Conservation (phyloP, 2,113 vertebrate species). For the Sapayoa aenigma region DNA sequence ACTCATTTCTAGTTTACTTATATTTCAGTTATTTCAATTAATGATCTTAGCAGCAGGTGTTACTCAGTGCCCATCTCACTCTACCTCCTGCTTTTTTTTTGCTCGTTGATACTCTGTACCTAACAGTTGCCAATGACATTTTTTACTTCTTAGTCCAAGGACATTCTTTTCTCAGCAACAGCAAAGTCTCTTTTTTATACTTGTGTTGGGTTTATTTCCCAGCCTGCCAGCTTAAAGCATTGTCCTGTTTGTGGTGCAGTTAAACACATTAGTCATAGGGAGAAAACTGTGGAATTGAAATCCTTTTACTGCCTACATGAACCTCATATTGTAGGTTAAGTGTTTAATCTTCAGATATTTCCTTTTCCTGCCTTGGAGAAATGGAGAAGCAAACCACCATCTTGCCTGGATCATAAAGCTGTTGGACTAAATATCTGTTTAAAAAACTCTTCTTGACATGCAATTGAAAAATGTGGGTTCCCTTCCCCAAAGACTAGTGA, state of each 20-base stretch:
- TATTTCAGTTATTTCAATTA: not conserved
- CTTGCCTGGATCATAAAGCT: not conserved
- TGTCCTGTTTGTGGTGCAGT: not conserved
- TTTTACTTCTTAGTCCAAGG: not conserved
- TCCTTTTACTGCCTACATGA: not conserved
- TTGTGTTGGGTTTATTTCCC: not conserved
- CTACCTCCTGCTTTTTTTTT: not conserved
- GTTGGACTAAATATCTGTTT: not conserved
- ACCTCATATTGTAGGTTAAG: not conserved
- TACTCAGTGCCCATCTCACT: not conserved
- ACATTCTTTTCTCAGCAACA: not conserved
- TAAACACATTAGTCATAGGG: not conserved
- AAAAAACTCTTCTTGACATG: not conserved
- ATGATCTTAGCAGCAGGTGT: not conserved
- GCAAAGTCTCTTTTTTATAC: not conserved
- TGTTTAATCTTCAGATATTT: not conserved
- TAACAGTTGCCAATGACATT: not conserved
- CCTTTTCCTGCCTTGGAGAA: not conserved
- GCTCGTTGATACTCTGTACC: not conserved
- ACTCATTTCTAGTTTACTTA: not conserved
- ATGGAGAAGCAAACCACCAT: not conserved
- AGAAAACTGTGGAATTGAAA: not conserved
- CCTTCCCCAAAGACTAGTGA: not conserved
- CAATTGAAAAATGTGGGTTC: not conserved
- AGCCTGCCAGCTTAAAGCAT: not conserved